phyloP scores from a whole-genome alignment of 2,888 invertebrate species.

The Diaperis boleti region DNA sequence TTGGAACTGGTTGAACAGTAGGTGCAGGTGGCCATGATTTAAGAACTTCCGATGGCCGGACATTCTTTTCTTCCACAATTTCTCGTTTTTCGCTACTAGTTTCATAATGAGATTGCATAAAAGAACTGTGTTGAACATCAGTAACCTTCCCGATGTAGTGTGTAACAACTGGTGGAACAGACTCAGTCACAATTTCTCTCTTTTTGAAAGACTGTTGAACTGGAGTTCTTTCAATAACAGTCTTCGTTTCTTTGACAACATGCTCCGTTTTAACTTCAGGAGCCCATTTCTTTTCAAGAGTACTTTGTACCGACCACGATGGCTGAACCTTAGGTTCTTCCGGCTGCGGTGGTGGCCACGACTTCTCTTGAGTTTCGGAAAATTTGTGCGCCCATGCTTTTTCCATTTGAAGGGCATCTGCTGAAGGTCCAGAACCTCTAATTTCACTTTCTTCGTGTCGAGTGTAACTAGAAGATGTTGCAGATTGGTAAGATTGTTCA shows the following conservation, averaged over 20 bases:
- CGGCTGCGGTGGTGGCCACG: slow-evolving; percentile 67
- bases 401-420: slow-evolving; percentile 76
- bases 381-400: slow-evolving; percentile 74
- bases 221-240: slow-evolving; percentile 45
- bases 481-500: slow-evolving; percentile 52
- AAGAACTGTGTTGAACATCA: slow-evolving; percentile 56
- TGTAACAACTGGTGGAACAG: slow-evolving; percentile 51
- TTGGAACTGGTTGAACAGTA: slow-evolving; percentile 48
- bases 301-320: slow-evolving; percentile 63
- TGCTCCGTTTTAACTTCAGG: slow-evolving; percentile 55
- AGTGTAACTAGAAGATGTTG: slow-evolving; percentile 52
- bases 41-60: slow-evolving; percentile 66
- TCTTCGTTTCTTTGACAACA: slow-evolving; percentile 52
- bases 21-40: slow-evolving; percentile 69
- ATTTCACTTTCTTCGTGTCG: slow-evolving; percentile 55
- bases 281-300: slow-evolving; percentile 63
- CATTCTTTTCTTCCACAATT: slow-evolving; percentile 64
- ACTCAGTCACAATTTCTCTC: slow-evolving; percentile 43
- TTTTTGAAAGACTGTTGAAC: slow-evolving; percentile 33
- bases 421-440: slow-evolving; percentile 66
- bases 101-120: slow-evolving; percentile 47
- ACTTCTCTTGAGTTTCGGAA: slow-evolving; percentile 66
- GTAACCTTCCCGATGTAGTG: slow-evolving; percentile 66
- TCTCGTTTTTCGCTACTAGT: slow-evolving; percentile 41
- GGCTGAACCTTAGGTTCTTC: slow-evolving; percentile 57